Evolutionary conservation across 2,113 vertebrate species (phyloP).

Genomic region (Chionomys nivalis): DNA sequence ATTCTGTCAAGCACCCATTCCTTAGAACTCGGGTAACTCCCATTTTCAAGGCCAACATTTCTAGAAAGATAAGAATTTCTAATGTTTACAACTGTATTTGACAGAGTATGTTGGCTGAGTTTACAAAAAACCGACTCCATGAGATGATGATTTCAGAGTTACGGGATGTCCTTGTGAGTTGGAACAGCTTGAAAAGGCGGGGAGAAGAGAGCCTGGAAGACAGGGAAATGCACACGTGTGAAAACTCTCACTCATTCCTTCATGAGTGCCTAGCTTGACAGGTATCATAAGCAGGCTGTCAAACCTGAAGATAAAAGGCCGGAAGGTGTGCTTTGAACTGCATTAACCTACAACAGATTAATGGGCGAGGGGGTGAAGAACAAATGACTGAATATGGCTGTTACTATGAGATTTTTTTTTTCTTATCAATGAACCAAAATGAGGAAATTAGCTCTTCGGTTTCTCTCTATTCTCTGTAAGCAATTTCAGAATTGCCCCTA

Average conservation of each 20-base stretch:
- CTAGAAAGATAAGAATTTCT: constrained; percentile 23
- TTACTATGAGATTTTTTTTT: background rate
- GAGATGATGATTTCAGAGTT: constrained; percentile 22
- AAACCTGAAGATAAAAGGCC: background rate
- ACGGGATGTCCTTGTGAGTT: background rate
- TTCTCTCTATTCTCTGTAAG: background rate
- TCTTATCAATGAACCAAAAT: background rate
- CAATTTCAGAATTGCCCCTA: background rate
- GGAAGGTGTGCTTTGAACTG: background rate
- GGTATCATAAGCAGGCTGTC: background rate
- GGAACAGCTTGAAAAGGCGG: background rate
- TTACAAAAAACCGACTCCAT: background rate
- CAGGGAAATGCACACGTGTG: background rate
- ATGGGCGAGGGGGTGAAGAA: background rate
- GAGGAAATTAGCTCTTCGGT: background rate
- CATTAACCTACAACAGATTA: background rate
- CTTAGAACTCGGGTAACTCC: background rate
- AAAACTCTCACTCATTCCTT: background rate
- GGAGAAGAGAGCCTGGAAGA: background rate
- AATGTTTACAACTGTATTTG: background rate
- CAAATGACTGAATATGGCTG: background rate
- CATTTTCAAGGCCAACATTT: background rate
- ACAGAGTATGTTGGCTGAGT: background rate
- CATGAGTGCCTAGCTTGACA: background rate
- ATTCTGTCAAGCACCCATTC: background rate